Evolutionary conservation across 1,140 invertebrate genomes (phyloP), one percentile per base, ranked within the genome.

Genomic region (Hyles vespertilio): DNA sequence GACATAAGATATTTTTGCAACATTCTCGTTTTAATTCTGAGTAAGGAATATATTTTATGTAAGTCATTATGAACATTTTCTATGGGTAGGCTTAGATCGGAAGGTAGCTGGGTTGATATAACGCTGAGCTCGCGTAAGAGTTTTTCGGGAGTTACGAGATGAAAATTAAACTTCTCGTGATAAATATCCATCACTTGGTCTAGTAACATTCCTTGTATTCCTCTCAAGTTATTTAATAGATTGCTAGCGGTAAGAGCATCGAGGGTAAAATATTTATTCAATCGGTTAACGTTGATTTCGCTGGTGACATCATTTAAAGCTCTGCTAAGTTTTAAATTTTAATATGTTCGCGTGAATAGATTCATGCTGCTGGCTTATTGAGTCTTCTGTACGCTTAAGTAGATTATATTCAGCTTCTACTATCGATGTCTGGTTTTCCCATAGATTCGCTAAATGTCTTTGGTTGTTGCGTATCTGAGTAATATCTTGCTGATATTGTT

Each of bases 41-140:
- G 33, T 12, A 67, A 32, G 12, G 49, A 3, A 43, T 67, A 65
- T 5, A 65, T 59, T 52, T 62, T 69, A 32, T 34, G 48, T 2
- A 66, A 9, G 44, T 65, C 53, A 3, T 34, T 52, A 32, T 60
- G 63, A 2, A 60, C 50, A 22, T 65, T 61, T 1, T 61, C 48
- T 1, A 66, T 60, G 12, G 63, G 63, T 12, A 66, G n/a, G 12
- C 12, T 12, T 2, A 56, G 5, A 22, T 66, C 63, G 5, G 32
- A 50, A 2, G 57, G 36, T 57, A 67, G 32, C n/a, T 59, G 53
- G 7, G 53, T 50, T n/a, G 60, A 59, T 32, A 67, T 67, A 1
- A 57, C 58, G 34, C 51, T 59, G 9, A 67, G 40, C 32, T 67
- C 57, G 7, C 50, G 5, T 12, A 7, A 34, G 22, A 68, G 32